Base-by-base conservation (phyloP, 2,888 invertebrate species). In the Drosophila eohydei region DNA sequence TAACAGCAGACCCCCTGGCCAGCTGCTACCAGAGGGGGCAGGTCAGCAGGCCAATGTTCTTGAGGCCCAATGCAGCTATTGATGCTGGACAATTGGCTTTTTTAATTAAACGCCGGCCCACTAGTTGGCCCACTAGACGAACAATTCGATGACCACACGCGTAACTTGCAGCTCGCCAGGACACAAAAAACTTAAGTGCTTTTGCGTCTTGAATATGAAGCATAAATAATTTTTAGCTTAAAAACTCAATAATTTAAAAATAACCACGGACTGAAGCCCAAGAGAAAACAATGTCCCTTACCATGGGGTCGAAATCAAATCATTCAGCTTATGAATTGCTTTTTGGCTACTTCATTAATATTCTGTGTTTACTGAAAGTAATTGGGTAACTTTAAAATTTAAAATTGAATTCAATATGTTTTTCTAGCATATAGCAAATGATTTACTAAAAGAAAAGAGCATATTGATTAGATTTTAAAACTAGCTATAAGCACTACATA, bases 91-190 rank as follows among this genome's bases (percentile, higher is more conserved):
- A 52, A 54, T 71, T 68, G 71, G 60, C 52, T 40, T 44, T 81
- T 83, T 86, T 83, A 83, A 83, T 88, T 88, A 86, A 88, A 83
- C 59, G 36, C 28, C 36, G 8, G 14, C n/a, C 12, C 46, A 75
- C 48, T 38, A 21, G 16, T 8, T 41, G 34, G 6, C 26, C 14
- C 38, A 74, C 55, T 48, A 14, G 14, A 7, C 26, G 11, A n/a
- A 3, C 40, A 43, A 58, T 66, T 58, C 78, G 62, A 57, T 34
- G 48, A n/a, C 52, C 60, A 28, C 72, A 65, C 51, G 55, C 52
- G 55, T 41, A 54, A 51, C 46, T 52, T 65, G 67, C 67, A 71
- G 64, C 67, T 57, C 41, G 59, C 0, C 21, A 44, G 28, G 11
- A 14, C 7, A 28, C 14, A 21, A 28, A 46, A 50, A 8, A 61